These are phyloP conservation scores for Plebejus melissa DNA, from an alignment of 2,888 invertebrate genomes.

Conservation along the genomic window DNA sequence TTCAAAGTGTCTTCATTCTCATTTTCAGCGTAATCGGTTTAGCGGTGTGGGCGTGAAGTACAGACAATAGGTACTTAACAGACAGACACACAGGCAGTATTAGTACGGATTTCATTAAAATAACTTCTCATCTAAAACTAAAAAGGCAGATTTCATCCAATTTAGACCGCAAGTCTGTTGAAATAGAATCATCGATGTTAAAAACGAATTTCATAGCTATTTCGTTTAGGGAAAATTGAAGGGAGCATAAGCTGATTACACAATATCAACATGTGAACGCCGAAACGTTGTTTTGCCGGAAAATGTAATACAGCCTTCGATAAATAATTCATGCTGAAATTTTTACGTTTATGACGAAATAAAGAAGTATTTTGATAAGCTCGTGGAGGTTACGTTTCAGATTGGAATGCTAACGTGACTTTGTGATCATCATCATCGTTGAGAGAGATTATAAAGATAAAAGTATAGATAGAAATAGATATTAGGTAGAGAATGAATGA, in stretches of 20 bases:
- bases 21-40: too few relatives aligned
- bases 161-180: background rate
- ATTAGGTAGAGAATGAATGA: too few relatives aligned
- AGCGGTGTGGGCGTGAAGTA: too few relatives aligned
- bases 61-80: too few relatives aligned
- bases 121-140: too few relatives aligned
- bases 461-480: background rate
- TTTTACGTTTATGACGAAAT: slow-evolving; percentile 21
- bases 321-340: slow-evolving; percentile 27
- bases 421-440: background rate
- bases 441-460: background rate
- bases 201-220: slow-evolving; percentile 13
- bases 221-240: slow-evolving; percentile 15
- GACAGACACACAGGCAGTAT: too few relatives aligned
- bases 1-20: too few relatives aligned
- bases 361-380: background rate
- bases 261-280: slow-evolving; percentile 21
- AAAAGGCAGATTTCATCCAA: background rate
- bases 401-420: slow-evolving; percentile 8
- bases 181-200: slow-evolving; percentile 7
- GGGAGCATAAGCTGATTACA: slow-evolving; percentile 23
- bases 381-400: background rate
- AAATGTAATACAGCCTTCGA: slow-evolving; percentile 18
- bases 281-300: background rate
- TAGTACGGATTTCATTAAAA: background rate